Base-by-base conservation (phyloP, 2,888 invertebrate species). In the Xestia rhomboidea region DNA sequence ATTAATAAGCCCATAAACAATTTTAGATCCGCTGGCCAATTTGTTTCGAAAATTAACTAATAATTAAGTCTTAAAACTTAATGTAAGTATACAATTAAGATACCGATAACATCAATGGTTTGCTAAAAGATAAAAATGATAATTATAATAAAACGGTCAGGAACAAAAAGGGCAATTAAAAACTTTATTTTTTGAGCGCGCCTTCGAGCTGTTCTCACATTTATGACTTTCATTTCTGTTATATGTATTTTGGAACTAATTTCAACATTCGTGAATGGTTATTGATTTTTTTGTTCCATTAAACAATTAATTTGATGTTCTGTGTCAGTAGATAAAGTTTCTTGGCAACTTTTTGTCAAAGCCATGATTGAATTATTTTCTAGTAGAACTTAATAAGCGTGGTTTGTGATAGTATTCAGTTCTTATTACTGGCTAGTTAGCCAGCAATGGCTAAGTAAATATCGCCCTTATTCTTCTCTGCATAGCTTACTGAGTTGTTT, bases 11-110 rank as follows among this genome's bases (percentile, higher is more conserved):
- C n/a, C 24, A 68, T 62, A 44, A 82, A 82, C 24, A 54, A 30
- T 73, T 86, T 74, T 73, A 76, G 71, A 83, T 62, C 27, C 69
- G 24, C 72, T 82, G 74, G 57, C 60, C 74, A 75, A 83, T 84
- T 75, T 73, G 66, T 79, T 82, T 60, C 66, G 44, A 70, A 73
- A 83, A 84, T 82, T 82, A 86, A 84, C 86, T 82, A 64, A 71
- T 86, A 83, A 84, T 84, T 84, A 84, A 75, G 70, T 75, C 67
- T 73, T 79, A 69, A 83, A 84, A 76, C 70, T 73, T 66, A 76
- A 76, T 83, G 76, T 84, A 86, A 83, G 83, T 83, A 74, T 83
- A 83, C 76, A 86, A 84, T 84, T 86, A 86, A 79, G 66, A 86
- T 79, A 69, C 44, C 41, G 83, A 84, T 86, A 86, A 60, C 83